Percentiles rank a stretch among this genome's conserved stretches.
phyloP scores from a whole-genome alignment of 1,140 invertebrate species.

The Holotrichia oblita region DNA sequence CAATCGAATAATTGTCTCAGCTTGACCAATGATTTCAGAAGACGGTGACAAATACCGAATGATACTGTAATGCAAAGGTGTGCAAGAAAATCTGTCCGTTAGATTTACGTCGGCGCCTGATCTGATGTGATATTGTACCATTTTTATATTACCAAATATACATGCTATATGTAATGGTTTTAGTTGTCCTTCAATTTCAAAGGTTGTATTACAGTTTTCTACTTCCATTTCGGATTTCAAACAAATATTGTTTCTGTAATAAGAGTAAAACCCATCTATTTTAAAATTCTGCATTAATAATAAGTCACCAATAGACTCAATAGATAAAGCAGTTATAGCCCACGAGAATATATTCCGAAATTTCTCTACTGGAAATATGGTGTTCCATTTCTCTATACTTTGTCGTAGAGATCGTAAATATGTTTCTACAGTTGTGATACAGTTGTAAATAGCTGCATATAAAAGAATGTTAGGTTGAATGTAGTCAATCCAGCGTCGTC shows the following conservation, averaged over 20 bases:
- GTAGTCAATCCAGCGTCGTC: neutral
- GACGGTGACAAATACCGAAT: neutral
- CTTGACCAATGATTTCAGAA: too few species aligned
- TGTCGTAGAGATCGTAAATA: neutral
- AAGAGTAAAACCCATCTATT: neutral
- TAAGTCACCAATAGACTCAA: neutral
- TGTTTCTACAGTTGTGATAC: neutral
- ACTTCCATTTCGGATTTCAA: too few species aligned
- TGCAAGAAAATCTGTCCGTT: neutral
- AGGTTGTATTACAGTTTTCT: too few species aligned
- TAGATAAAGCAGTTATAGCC: neutral
- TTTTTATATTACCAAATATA: neutral
- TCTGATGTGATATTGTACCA: neutral
- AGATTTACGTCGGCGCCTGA: neutral
- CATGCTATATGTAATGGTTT: neutral
- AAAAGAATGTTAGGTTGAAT: neutral
- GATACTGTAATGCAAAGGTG: neutral
- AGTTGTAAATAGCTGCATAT: too few species aligned
- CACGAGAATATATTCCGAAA: neutral
- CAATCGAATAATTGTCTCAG: too few species aligned
- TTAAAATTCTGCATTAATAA: too few species aligned
- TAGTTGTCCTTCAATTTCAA: neutral
- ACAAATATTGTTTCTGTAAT: too few species aligned
- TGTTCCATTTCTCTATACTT: neutral
- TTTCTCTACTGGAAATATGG: too few species aligned